Evolutionary conservation across 1,140 invertebrate genomes (phyloP).

Genomic region (Caenorhabditis inopinata): DNA sequence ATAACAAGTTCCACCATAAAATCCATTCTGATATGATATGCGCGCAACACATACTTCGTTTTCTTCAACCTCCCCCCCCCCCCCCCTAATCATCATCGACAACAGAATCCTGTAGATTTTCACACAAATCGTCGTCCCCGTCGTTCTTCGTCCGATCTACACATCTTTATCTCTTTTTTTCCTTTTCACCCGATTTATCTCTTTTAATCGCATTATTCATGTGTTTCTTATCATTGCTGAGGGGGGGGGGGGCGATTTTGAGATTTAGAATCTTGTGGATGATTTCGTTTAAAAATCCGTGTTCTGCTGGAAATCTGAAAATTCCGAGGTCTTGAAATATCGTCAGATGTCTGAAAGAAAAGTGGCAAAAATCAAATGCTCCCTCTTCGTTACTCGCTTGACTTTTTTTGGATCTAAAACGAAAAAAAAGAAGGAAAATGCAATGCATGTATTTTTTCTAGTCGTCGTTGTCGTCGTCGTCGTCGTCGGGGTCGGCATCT

Average conservation of each 20-base stretch:
- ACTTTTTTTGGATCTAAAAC: not conserved
- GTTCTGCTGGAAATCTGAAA: no score
- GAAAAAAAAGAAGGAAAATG: not conserved
- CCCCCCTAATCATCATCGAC: not conserved
- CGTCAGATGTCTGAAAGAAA: no score
- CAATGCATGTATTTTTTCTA: slow-evolving; percentile 29
- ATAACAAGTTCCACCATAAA: slow-evolving; percentile 18
- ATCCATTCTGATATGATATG: slow-evolving; percentile 4
- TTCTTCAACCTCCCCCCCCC: no score
- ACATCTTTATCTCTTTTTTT: not conserved
- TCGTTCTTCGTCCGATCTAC: not conserved
- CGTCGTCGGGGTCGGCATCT: slow-evolving; percentile 13
- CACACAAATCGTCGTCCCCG: slow-evolving; percentile 14
- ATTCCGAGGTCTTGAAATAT: no score
- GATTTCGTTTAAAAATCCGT: no score
- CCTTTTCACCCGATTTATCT: not conserved
- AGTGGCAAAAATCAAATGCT: no score
- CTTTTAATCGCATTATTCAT: slow-evolving; percentile 17
- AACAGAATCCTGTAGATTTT: slow-evolving; percentile 14
- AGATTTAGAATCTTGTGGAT: no score
- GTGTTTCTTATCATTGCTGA: not conserved
- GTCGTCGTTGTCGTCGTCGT: not conserved
- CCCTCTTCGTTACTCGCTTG: no score
- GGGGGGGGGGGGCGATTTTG: not conserved
- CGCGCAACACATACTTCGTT: no score